Evolutionary conservation across 2,113 vertebrate species (phyloP).

Genomic region (Corvus cornix): DNA sequence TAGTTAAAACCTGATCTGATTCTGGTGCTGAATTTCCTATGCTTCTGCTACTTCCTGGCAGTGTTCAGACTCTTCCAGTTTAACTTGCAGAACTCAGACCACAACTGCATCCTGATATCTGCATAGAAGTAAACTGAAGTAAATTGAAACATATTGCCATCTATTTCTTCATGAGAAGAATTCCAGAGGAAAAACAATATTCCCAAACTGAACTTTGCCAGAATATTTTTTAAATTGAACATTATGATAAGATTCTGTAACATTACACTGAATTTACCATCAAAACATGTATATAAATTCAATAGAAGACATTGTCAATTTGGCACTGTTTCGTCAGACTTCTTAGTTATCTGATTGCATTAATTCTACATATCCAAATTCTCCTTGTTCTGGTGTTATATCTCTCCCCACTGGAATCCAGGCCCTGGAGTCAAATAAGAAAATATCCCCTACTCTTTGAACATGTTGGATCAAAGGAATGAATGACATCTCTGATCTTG

Average conservation of each 20-base stretch:
- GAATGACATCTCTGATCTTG: constrained; percentile 3
- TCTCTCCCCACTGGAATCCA: constrained; percentile 22
- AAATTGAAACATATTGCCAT: neutral
- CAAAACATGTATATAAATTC: neutral
- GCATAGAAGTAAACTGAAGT: neutral
- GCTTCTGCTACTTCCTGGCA: neutral
- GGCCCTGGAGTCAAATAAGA: constrained; percentile 34
- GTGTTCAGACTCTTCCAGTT: neutral
- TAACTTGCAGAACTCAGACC: neutral
- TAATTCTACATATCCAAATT: neutral
- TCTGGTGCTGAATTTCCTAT: neutral
- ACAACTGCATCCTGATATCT: neutral
- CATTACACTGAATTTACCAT: neutral
- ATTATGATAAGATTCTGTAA: neutral
- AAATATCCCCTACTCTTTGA: constrained; percentile 26
- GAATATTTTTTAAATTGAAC: neutral
- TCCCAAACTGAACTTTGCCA: neutral
- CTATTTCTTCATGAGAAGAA: neutral
- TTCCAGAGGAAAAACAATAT: neutral
- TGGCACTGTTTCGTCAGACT: neutral
- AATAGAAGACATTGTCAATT: neutral
- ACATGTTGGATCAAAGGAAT: constrained; percentile 38
- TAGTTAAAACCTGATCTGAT: neutral
- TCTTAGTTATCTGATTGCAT: constrained; percentile 20
- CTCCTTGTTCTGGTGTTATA: neutral